These are phyloP conservation scores for Copidosoma aretas DNA, from an alignment of 2,888 invertebrate genomes.

Conservation along the genomic window DNA sequence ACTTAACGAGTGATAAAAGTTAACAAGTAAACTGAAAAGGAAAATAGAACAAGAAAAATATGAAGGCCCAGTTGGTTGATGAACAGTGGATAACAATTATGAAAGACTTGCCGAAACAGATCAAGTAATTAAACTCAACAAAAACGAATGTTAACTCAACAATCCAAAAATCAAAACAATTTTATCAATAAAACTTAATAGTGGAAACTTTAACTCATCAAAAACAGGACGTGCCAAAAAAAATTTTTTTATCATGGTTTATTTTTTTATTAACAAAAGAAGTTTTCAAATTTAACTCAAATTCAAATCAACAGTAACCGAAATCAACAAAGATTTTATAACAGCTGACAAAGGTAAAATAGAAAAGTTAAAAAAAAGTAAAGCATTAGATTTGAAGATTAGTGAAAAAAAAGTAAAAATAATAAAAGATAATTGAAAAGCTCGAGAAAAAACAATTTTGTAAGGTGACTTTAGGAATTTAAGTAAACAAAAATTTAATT, in stretches of 20 bases:
- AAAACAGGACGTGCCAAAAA: too few relatives aligned
- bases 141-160: slow-evolving; percentile 21
- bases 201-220: too few relatives aligned
- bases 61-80: slow-evolving; percentile 15
- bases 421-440: neutral
- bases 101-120: neutral
- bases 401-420: slow-evolving; percentile 8
- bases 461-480: neutral
- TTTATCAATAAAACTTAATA: too few relatives aligned
- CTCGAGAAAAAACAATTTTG: neutral
- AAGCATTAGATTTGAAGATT: neutral
- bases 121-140: neutral
- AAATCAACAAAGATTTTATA: neutral
- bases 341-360: slow-evolving; percentile 1
- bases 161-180: slow-evolving; percentile 14
- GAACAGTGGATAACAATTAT: slow-evolving; percentile 3
- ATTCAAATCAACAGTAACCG: neutral
- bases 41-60: slow-evolving; percentile 1
- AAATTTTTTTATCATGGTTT: too few relatives aligned
- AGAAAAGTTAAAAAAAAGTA: slow-evolving; percentile 5
- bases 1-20: slow-evolving; percentile 13
- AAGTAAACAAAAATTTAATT: slow-evolving; percentile 1
- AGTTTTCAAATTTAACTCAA: too few relatives aligned
- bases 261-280: too few relatives aligned
- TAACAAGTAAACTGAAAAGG: neutral